phyloP scores from a whole-genome alignment of 2,888 invertebrate genomes.

The Iselma pallidipennis region DNA sequence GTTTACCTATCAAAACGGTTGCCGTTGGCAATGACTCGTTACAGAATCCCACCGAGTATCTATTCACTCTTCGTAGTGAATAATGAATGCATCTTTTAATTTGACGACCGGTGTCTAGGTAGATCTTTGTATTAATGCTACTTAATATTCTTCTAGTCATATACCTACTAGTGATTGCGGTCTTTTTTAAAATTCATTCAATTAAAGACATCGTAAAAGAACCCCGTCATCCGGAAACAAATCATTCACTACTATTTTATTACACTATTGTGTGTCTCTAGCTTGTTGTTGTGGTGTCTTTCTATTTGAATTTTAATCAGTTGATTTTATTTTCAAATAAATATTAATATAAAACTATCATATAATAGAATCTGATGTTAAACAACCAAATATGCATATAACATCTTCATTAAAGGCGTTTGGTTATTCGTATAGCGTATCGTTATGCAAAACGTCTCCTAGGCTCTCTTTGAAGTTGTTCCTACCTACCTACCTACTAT shows the following conservation, averaged over 20 bases:
- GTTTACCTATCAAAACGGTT: no score
- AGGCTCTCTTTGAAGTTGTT: neutral
- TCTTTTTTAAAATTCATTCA: slow-evolving; percentile 29
- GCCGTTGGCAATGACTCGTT: no score
- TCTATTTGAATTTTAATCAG: no score
- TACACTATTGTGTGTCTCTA: no score
- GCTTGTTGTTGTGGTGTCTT: no score
- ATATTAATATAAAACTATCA: no score
- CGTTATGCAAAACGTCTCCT: neutral
- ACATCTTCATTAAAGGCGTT: neutral
- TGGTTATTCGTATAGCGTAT: neutral
- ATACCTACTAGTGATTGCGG: slow-evolving; percentile 19
- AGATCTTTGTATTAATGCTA: neutral
- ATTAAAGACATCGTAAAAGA: slow-evolving; percentile 10
- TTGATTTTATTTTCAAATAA: no score
- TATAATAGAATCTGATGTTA: neutral
- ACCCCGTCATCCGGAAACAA: neutral
- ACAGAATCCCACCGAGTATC: no score
- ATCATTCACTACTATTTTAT: no score
- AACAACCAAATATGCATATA: neutral
- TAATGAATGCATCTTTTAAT: neutral
- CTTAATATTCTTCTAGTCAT: neutral
- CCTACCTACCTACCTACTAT: neutral
- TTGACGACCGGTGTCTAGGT: neutral
- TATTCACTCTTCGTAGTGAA: neutral